These are phyloP conservation scores for Stigmatopora argus DNA, from an alignment of 2,113 vertebrate genomes.

Conservation along the genomic window DNA sequence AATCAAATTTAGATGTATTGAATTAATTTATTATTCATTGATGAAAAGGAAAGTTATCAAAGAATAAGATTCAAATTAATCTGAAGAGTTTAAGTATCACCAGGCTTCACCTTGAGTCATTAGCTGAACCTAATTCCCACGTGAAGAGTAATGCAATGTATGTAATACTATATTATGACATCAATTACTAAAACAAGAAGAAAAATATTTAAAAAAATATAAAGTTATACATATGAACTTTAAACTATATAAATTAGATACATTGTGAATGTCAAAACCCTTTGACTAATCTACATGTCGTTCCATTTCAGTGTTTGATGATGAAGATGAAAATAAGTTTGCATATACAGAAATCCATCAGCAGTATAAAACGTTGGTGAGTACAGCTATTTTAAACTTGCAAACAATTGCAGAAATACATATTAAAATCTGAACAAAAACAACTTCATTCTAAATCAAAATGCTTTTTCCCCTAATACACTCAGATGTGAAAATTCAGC, in stretches of 20 bases:
- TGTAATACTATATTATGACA: not conserved
- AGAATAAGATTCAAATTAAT: not conserved
- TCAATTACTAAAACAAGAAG: not conserved
- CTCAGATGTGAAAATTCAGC: no score
- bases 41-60: no score
- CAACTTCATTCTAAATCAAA: no score
- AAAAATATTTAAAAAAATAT: no score
- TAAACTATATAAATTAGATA: not conserved
- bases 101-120: not conserved
- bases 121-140: not conserved
- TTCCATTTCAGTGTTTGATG: conserved; percentile 86
- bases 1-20: no score
- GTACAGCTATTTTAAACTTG: conserved; percentile 37
- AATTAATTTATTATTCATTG: no score
- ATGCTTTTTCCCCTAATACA: no score
- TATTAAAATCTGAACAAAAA: not conserved
- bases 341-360: conserved; percentile 94
- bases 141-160: not conserved
- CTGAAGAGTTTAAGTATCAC: not conserved
- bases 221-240: not conserved
- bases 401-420: not conserved
- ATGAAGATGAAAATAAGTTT: conserved; percentile 96
- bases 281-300: not conserved
- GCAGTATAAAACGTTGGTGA: conserved; percentile 93
- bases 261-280: not conserved